Percentiles rank a stretch among this genome's conserved stretches.
These are phyloP conservation scores for Progne subis DNA, from an alignment of 2,113 vertebrate species.

Conservation along the genomic window DNA sequence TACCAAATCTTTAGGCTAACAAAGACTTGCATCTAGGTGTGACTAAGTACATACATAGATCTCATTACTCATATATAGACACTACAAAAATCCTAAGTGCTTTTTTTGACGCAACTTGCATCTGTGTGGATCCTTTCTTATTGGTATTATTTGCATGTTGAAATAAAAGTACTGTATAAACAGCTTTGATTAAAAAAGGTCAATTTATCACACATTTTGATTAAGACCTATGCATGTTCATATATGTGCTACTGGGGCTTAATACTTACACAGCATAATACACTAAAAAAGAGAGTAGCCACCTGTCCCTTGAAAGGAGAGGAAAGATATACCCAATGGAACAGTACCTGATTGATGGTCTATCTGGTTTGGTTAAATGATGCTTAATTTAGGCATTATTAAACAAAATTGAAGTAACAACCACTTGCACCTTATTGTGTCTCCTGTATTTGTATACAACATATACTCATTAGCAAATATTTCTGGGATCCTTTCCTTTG, in stretches of 20 bases:
- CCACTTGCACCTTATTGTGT: not conserved
- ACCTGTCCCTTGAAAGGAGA: not conserved
- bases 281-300: not conserved
- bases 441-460: not conserved
- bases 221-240: not conserved
- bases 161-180: not conserved
- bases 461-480: not conserved
- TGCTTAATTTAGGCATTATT: not conserved
- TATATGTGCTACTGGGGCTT: rapidly evolving
- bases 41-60: not conserved
- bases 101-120: not conserved
- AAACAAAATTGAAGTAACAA: not conserved
- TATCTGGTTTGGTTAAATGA: not conserved
- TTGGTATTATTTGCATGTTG: not conserved
- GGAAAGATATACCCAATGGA: not conserved
- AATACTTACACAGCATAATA: not conserved
- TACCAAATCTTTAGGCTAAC: not conserved
- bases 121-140: not conserved
- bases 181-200: not conserved
- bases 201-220: not conserved
- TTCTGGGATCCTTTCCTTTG: not conserved
- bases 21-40: not conserved
- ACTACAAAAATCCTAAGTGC: not conserved
- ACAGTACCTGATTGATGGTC: not conserved
- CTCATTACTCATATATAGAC: not conserved